phyloP scores from a whole-genome alignment of 2,888 invertebrate species.

The Noctua janthe region DNA sequence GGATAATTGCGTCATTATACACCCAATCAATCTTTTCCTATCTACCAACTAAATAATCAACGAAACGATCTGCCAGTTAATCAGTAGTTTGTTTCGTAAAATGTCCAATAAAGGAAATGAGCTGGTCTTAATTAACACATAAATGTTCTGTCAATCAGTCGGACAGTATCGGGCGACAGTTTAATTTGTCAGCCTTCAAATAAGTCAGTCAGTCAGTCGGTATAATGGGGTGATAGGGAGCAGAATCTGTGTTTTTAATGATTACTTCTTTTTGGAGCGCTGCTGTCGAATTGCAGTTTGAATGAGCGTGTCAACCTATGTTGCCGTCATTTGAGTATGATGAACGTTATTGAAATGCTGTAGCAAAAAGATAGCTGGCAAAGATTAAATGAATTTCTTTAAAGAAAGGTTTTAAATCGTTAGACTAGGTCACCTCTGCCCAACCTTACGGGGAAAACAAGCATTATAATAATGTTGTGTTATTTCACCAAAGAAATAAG shows the following conservation, averaged over 20 bases:
- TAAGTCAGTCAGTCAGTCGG: conserved; percentile 24
- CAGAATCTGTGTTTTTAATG: conserved; percentile 25
- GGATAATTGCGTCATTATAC: neutral
- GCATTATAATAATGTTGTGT: no score
- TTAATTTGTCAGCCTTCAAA: conserved; percentile 61
- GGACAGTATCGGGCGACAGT: conserved; percentile 44
- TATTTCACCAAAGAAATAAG: no score
- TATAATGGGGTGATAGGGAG: conserved; percentile 29
- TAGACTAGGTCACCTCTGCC: neutral
- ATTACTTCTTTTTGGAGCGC: neutral
- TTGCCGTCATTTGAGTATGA: neutral
- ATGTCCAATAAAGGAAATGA: conserved; percentile 53
- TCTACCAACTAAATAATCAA: neutral
- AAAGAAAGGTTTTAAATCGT: neutral
- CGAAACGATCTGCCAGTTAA: conserved; percentile 22
- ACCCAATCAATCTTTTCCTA: neutral
- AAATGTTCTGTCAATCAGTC: conserved; percentile 61
- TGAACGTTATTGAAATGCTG: neutral
- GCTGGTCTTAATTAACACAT: conserved; percentile 58
- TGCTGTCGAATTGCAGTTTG: neutral
- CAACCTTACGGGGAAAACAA: no score
- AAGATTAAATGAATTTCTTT: neutral
- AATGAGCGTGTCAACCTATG: neutral
- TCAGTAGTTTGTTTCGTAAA: conserved; percentile 32
- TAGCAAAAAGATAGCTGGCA: neutral